Evolutionary conservation across 2,888 invertebrate genomes (phyloP), one percentile per base, ranked within the genome.

Genomic region (Ophion ventricosus): DNA sequence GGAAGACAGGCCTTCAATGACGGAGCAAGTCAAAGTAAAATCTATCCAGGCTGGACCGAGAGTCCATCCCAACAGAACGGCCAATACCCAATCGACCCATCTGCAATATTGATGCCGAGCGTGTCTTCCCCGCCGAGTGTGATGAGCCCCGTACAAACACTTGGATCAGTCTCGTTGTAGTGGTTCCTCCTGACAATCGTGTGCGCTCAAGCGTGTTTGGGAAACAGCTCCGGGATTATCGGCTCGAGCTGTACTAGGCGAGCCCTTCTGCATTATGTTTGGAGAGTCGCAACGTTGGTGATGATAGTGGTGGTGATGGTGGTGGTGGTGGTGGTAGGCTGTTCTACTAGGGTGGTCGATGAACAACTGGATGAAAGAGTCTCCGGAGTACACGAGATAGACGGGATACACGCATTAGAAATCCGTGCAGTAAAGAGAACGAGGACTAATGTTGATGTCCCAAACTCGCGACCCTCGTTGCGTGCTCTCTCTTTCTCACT

Each of bases 401-500:
- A 78, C 49, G 49, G 40, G 75, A 82, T 61, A 69, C 49, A 56
- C n/a, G 43, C 43, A 66, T 40, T 25, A 63, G 14, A 66, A 59
- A 78, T 67, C 75, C 40, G n/a, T 72, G 75, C 63, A 73, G 75
- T 59, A 82, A 80, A 74, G 67, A 82, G 80, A 70, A 69, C 59
- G 67, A 70, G 74, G 40, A 64, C 66, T 75, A 77, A 80, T 80
- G 79, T 82, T 74, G 66, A 83, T 80, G 81, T 73, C 69, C 76
- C 80, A 64, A 79, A 40, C 67, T 69, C 73, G 57, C 81, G 57
- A 80, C 81, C 79, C 77, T 80, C 64, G 80, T 57, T 75, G 61
- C 49, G 56, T 82, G 78, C 85, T 88, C 87, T 88, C 87, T 92
- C 89, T 92, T 82, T 80, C 85, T 88, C 87, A 88, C 87, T 92